These are phyloP conservation scores for Radopholus similis DNA, from an alignment of 1,140 invertebrate species.

Conservation along the genomic window DNA sequence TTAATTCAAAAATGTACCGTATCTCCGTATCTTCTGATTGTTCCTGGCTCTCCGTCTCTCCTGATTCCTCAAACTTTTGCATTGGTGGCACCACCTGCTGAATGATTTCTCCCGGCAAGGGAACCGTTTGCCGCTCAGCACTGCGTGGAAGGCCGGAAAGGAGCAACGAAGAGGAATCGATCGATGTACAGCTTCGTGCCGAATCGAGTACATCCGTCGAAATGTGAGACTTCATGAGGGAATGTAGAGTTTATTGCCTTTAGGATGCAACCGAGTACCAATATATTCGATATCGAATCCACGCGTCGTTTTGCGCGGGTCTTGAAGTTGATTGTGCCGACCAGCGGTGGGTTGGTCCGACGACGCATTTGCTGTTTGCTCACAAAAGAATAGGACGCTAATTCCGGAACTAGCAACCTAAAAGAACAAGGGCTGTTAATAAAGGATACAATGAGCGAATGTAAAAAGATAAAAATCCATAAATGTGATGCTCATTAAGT, in stretches of 20 bases:
- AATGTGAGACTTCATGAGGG: neutral
- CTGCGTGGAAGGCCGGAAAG: neutral
- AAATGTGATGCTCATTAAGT: too few species aligned
- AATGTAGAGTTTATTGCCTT: neutral
- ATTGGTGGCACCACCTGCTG: neutral
- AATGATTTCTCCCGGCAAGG: neutral
- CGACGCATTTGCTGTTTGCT: too few species aligned
- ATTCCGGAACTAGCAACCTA: neutral
- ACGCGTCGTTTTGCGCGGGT: neutral
- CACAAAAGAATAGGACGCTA: too few species aligned
- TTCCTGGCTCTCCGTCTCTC: too few species aligned
- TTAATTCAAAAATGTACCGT: too few species aligned
- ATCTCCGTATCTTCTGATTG: too few species aligned
- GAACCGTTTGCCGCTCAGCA: neutral
- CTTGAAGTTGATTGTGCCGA: neutral
- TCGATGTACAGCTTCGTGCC: neutral
- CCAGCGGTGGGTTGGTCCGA: neutral
- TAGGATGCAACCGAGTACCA: neutral
- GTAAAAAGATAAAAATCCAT: too few species aligned
- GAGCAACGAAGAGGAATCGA: neutral
- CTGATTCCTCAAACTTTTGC: neutral
- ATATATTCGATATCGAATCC: neutral
- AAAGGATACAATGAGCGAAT: too few species aligned
- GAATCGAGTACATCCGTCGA: neutral
- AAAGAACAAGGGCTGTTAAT: neutral